These are phyloP conservation scores for Semibalanus balanoides DNA, from an alignment of 1,140 invertebrate species.

Conservation along the genomic window DNA sequence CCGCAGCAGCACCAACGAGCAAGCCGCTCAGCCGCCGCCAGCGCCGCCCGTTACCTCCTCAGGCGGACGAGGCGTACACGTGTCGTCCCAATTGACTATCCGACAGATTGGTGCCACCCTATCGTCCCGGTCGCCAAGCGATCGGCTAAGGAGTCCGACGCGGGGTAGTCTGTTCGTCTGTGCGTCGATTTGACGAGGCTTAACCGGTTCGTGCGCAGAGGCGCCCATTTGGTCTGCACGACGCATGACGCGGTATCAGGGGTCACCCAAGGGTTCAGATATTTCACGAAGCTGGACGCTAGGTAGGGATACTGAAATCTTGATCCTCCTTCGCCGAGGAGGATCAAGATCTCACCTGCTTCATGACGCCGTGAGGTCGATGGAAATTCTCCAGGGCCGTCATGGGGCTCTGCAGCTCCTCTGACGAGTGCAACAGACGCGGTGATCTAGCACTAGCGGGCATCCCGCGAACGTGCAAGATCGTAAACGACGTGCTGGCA, in stretches of 20 bases:
- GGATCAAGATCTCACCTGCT: slow-evolving; percentile 9
- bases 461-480: slow-evolving; percentile 14
- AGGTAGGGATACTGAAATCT: slow-evolving; percentile 26
- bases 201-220: slow-evolving; percentile 13
- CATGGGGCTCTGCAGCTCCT: slow-evolving; percentile 15
- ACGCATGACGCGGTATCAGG: slow-evolving; percentile 19
- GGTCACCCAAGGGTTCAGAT: slow-evolving; percentile 7
- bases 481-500: slow-evolving; percentile 19
- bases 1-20: neutral
- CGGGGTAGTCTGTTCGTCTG: slow-evolving; percentile 4
- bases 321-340: slow-evolving; percentile 21
- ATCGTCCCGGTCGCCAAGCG: neutral
- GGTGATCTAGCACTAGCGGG: slow-evolving; percentile 17
- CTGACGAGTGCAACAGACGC: slow-evolving; percentile 20
- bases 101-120: neutral
- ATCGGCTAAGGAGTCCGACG: neutral
- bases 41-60: neutral
- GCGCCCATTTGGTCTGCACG: slow-evolving; percentile 19
- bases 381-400: slow-evolving; percentile 17
- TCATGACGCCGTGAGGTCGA: neutral
- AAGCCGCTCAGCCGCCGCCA: neutral
- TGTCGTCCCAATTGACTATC: neutral
- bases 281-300: slow-evolving; percentile 23
- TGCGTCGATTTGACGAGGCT: slow-evolving; percentile 21
- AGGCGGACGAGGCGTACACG: neutral